A percentile compares a stretch with the other conserved stretches of the same genome.
Conservation (phyloP, 2,888 invertebrate species). For the Limnephilus auricula region DNA sequence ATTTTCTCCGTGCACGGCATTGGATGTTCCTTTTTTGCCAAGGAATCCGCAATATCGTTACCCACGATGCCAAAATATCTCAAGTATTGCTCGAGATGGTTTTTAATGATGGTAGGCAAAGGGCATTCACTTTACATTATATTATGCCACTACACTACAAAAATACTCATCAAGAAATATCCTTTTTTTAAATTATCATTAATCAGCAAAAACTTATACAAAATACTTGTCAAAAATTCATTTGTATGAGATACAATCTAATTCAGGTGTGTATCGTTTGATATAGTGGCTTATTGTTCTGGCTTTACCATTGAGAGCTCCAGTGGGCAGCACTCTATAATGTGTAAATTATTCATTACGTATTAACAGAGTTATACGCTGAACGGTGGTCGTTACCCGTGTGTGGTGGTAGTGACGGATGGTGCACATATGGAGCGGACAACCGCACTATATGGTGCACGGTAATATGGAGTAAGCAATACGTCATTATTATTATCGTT, state of each 20-base stretch:
- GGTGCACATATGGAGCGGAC: background rate
- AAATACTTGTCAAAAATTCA: background rate
- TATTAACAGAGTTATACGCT: background rate
- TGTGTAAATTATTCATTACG: background rate
- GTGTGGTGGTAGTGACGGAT: background rate
- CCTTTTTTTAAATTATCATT: background rate
- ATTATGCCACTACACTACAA: background rate
- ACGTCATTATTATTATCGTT: background rate
- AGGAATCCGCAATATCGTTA: too few species aligned
- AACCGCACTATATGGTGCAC: background rate
- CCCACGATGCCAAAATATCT: too few species aligned
- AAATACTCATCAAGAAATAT: background rate
- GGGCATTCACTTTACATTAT: too few species aligned
- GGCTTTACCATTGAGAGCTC: background rate
- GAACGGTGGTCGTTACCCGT: background rate
- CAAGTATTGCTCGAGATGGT: too few species aligned
- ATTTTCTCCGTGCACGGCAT: too few species aligned
- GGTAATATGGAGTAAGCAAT: background rate
- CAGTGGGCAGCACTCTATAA: constrained; percentile 2
- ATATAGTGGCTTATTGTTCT: background rate
- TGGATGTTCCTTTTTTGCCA: too few species aligned
- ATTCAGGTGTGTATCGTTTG: background rate
- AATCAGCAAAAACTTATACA: background rate
- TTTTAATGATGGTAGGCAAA: too few species aligned
- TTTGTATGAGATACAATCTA: background rate